Evolutionary conservation across 2,113 vertebrate genomes (phyloP), one percentile per base, ranked within the genome.

Genomic region (Eclectus roratus): DNA sequence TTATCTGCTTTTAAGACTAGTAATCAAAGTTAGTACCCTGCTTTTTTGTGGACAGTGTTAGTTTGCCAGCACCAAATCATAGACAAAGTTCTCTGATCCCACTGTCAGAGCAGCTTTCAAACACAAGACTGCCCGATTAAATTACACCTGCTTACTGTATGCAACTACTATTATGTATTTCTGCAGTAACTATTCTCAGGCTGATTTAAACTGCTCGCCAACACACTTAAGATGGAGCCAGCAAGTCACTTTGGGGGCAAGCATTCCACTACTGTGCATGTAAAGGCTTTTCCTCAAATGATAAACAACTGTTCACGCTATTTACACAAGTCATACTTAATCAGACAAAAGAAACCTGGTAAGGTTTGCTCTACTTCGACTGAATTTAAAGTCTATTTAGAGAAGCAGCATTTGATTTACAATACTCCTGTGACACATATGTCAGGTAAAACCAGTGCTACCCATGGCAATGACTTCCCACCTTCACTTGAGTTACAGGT

Each of bases 81-180:
- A 33, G 14, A 46, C 47, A 0, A 33, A 80, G 47, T 33, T 44
- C 88, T 93, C 64, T 50, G 58, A 91, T 77, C 71, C 50, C n/a
- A 12, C 64, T 73, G 35, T n/a, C 85, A 56, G 37, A 80, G 46
- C 18, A 78, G 29, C 85, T 79, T 66, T 73, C 71, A 91, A 92
- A 81, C 72, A 91, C 55, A 44, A 69, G 60, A 24, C 24, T 85
- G 91, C 43, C 83, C 2, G 1, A 35, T 83, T 81, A 91, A 94
- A 97, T 88, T 82, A 74, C 79, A 96, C 95, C 81, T 95, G 88
- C 68, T 90, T 37, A 2, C 50, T 85, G 29, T 4, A 31, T 8
- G 31, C 70, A 94, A 44, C 58, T 61, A 47, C 31, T 33, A 8
- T 24, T 49, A 37, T 6, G 29, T 37, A 33, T 10, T 74, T 44